Evolutionary conservation across 1,140 invertebrate species (phyloP).

Genomic region (Pseudomyrmex dendroicus): DNA sequence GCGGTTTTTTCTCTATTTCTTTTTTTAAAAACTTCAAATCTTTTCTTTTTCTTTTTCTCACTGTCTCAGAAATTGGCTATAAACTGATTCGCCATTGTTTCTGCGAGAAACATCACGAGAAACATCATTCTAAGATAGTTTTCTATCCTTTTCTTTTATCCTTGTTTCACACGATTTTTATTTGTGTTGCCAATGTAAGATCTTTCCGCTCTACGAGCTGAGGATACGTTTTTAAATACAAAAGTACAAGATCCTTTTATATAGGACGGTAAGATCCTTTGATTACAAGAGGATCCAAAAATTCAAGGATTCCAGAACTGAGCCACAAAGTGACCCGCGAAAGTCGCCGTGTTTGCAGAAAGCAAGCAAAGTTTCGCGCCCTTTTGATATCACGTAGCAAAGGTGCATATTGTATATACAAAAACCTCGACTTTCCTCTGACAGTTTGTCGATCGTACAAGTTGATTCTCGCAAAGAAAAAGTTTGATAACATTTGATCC

Average conservation of each 20-base stretch:
- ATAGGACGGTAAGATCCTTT: constrained; percentile 54
- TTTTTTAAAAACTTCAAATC: constrained; percentile 21
- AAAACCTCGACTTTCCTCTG: constrained; percentile 61
- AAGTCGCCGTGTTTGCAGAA: constrained; percentile 40
- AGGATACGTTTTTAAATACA: constrained; percentile 31
- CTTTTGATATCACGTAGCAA: constrained; percentile 46
- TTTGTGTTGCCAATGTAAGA: constrained; percentile 42
- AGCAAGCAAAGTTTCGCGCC: constrained; percentile 54
- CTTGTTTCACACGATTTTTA: not conserved
- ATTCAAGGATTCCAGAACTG: constrained; percentile 50
- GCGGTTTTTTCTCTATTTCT: constrained; percentile 34
- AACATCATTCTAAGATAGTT: constrained; percentile 36
- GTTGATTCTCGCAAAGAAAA: constrained; percentile 6
- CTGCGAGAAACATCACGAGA: constrained; percentile 22
- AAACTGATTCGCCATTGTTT: constrained; percentile 26
- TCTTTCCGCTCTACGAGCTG: constrained; percentile 26
- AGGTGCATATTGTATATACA: constrained; percentile 63
- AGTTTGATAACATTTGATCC: constrained; percentile 20
- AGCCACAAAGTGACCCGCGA: constrained; percentile 42
- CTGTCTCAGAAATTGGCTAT: not conserved
- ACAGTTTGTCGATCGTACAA: not conserved
- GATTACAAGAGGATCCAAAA: constrained; percentile 48
- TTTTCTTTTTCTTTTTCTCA: constrained; percentile 21
- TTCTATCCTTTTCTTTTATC: constrained; percentile 18
- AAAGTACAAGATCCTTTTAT: constrained; percentile 55